Conservation (phyloP, 2,888 invertebrate species). For the Nomada lathburiana region DNA sequence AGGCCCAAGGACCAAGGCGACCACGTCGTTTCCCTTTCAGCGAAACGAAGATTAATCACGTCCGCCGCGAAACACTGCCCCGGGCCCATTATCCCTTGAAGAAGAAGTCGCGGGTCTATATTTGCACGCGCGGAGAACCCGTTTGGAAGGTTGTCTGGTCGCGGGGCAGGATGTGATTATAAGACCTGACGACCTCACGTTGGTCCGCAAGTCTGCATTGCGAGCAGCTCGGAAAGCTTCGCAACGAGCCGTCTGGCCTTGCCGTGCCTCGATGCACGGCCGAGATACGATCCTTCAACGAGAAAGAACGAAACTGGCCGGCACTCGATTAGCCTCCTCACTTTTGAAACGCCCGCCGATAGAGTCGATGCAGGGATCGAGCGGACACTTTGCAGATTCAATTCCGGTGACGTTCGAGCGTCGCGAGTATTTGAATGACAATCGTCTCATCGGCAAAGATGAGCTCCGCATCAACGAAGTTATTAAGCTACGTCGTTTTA, state of each 20-base stretch:
- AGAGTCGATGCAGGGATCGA: too few species aligned
- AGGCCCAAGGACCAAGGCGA: too few species aligned
- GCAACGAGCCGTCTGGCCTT: conserved; percentile 9
- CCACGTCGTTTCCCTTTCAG: background rate
- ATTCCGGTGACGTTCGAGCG: too few species aligned
- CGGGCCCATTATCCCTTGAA: conserved; percentile 1
- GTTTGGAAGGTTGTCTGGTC: conserved; percentile 74
- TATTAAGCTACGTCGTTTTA: too few species aligned
- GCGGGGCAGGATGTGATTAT: conserved; percentile 63
- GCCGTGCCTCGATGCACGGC: background rate
- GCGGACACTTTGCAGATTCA: too few species aligned
- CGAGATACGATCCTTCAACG: background rate
- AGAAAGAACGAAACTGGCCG: conserved; percentile 5
- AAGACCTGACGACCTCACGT: conserved; percentile 52
- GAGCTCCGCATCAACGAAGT: too few species aligned
- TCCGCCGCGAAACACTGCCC: background rate
- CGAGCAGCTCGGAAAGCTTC: conserved; percentile 30
- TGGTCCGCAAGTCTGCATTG: conserved; percentile 46
- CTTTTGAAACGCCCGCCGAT: too few species aligned
- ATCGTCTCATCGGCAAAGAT: too few species aligned
- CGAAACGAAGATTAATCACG: background rate
- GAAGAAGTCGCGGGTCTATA: conserved; percentile 20
- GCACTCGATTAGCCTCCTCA: too few species aligned
- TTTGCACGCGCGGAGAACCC: conserved; percentile 59
- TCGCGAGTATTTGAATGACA: background rate